phyloP scores from a whole-genome alignment of 2,888 invertebrate species.

The Lacanobia wlatinum region DNA sequence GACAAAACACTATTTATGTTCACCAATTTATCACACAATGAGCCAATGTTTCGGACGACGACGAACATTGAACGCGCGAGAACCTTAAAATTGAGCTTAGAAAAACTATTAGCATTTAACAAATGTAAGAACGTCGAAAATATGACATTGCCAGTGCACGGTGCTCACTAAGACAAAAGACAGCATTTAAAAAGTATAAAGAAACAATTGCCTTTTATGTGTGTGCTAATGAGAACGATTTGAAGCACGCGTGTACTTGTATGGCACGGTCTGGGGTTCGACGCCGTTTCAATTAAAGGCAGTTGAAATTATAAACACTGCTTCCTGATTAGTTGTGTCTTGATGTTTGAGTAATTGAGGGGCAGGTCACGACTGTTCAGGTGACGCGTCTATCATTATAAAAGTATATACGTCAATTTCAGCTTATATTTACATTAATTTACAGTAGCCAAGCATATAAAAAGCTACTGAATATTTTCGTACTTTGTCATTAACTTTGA shows the following conservation, averaged over 20 bases:
- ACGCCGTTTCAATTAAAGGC: slow-evolving; percentile 67
- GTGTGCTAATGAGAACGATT: slow-evolving; percentile 77
- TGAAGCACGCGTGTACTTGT: slow-evolving; percentile 59
- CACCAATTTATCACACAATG: slow-evolving; percentile 89
- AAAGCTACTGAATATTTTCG: slow-evolving; percentile 59
- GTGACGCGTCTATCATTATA: slow-evolving; percentile 38
- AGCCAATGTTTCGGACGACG: slow-evolving; percentile 84
- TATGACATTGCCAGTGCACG: slow-evolving; percentile 81
- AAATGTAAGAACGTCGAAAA: slow-evolving; percentile 76
- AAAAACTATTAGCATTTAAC: slow-evolving; percentile 84
- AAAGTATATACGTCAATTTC: slow-evolving; percentile 47
- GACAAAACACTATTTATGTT: slow-evolving; percentile 90
- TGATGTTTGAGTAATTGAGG: slow-evolving; percentile 62
- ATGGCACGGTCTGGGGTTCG: slow-evolving; percentile 46
- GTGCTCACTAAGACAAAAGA: slow-evolving; percentile 81
- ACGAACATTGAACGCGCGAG: slow-evolving; percentile 71
- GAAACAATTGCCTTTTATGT: slow-evolving; percentile 88
- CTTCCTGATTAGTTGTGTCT: slow-evolving; percentile 57
- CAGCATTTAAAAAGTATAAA: slow-evolving; percentile 79
- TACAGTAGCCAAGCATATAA: slow-evolving; percentile 55
- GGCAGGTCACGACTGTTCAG: slow-evolving; percentile 38
- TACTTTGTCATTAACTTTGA: slow-evolving; percentile 46
- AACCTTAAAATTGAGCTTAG: slow-evolving; percentile 86
- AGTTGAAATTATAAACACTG: slow-evolving; percentile 62
- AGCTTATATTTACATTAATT: slow-evolving; percentile 60